A percentile compares a stretch with the other conserved stretches of the same genome.
These are phyloP conservation scores for Caenorhabditis sp. DNA, from an alignment of 2,888 invertebrate genomes.

Conservation along the genomic window DNA sequence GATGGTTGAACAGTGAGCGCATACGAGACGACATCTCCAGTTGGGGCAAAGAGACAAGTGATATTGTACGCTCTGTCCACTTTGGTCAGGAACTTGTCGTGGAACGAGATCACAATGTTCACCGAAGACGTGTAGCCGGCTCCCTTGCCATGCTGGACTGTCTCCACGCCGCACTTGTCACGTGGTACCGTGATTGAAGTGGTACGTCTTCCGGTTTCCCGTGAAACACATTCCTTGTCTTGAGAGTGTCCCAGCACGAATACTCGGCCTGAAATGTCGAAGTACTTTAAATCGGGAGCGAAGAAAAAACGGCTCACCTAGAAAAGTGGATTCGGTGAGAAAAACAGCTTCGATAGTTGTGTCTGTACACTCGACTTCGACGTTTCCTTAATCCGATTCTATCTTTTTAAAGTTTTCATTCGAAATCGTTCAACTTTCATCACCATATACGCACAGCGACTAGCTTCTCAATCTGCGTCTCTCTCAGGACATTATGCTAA, in stretches of 20 bases:
- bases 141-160: conserved; percentile 78
- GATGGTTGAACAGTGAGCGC: conserved; percentile 78
- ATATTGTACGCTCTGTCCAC: conserved; percentile 76
- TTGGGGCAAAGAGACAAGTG: conserved; percentile 73
- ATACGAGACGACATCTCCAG: conserved; percentile 82
- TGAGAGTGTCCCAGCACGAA: conserved; percentile 82
- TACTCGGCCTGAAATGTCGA: conserved; percentile 75
- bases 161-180: conserved; percentile 81
- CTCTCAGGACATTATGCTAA: background rate
- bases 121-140: conserved; percentile 81
- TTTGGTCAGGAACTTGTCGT: conserved; percentile 82
- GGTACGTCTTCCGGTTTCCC: conserved; percentile 77
- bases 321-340: conserved; percentile 76
- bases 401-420: background rate
- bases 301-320: conserved; percentile 48
- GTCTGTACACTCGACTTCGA: conserved; percentile 82
- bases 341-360: conserved; percentile 82
- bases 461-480: conserved; percentile 15
- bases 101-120: conserved; percentile 83
- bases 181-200: conserved; percentile 79
- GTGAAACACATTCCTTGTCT: conserved; percentile 78
- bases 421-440: conserved; percentile 48
- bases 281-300: background rate
- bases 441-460: conserved; percentile 5
- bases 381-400: conserved; percentile 73